Conservation (phyloP, 2,113 vertebrate genomes). For the Choloepus hoffmanni region DNA sequence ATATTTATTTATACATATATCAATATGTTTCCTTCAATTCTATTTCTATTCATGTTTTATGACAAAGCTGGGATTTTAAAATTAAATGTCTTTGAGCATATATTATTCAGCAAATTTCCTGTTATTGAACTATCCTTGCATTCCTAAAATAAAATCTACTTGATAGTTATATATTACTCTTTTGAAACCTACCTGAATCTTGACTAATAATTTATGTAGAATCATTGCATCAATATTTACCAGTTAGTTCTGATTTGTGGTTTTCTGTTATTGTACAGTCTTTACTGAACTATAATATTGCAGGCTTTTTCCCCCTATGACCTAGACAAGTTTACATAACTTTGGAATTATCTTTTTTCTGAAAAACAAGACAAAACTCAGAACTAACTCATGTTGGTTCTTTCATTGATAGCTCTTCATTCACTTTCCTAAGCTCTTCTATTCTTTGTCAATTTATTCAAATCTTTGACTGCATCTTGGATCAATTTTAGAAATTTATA, state of each 20-base stretch:
- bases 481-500: conserved; percentile 4
- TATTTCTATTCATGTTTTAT: neutral
- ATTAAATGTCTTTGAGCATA: neutral
- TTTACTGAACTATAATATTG: neutral
- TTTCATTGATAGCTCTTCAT: neutral
- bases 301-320: neutral
- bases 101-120: neutral
- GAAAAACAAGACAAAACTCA: neutral
- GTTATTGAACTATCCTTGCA: neutral
- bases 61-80: neutral
- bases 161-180: neutral
- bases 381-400: neutral
- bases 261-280: neutral
- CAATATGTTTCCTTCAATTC: neutral
- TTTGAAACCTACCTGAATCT: neutral
- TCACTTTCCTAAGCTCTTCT: neutral
- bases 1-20: neutral
- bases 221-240: neutral
- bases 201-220: neutral
- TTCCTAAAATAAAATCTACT: conserved; percentile 43
- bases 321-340: neutral
- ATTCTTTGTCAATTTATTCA: neutral
- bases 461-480: neutral
- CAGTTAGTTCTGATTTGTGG: neutral
- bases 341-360: neutral